These are phyloP conservation scores for Athrips mouffetella DNA, from an alignment of 2,888 invertebrate species.

Conservation along the genomic window DNA sequence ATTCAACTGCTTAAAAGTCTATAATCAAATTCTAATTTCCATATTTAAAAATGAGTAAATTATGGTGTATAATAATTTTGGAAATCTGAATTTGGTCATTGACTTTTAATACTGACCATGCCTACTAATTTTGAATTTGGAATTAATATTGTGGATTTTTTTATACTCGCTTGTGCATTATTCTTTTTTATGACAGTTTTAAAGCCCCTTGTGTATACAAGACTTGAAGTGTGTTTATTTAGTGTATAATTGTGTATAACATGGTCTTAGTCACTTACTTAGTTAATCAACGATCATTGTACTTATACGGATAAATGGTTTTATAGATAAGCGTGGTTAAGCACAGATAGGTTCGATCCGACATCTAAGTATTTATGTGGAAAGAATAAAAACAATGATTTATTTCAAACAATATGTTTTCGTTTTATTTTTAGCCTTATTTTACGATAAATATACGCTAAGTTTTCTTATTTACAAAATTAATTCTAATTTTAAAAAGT, in stretches of 20 bases:
- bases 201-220: slow-evolving; percentile 16
- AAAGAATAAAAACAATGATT: slow-evolving; percentile 67
- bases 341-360: slow-evolving; percentile 38
- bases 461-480: background rate
- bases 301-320: slow-evolving; percentile 22
- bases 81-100: no score
- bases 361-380: slow-evolving; percentile 68
- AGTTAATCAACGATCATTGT: slow-evolving; percentile 45
- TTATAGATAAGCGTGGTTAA: slow-evolving; percentile 33
- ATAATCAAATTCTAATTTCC: no score
- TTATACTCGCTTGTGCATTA: background rate
- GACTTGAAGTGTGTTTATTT: slow-evolving; percentile 31
- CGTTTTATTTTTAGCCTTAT: slow-evolving; percentile 1
- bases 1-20: no score
- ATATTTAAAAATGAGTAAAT: no score
- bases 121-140: no score
- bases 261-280: slow-evolving; percentile 58
- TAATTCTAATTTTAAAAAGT: no score
- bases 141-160: no score
- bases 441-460: background rate
- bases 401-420: slow-evolving; percentile 44
- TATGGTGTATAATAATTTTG: no score
- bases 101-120: no score
- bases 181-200: background rate
- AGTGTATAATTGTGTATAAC: slow-evolving; percentile 42